phyloP scores from a whole-genome alignment of 2,797 vertebrate species.

The Phrynocephalus vlangalii region DNA sequence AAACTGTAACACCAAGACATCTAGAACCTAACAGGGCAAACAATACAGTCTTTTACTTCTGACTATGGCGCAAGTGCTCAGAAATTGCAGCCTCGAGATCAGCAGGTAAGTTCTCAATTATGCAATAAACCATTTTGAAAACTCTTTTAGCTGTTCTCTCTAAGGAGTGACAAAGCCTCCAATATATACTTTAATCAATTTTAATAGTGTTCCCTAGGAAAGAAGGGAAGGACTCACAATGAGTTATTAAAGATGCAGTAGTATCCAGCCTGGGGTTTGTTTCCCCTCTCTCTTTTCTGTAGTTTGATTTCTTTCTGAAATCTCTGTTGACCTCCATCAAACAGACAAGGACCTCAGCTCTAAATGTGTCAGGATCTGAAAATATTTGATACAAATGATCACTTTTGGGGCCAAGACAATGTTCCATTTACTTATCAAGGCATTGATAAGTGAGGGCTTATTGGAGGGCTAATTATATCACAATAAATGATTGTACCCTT shows the following conservation, averaged over 20 bases:
- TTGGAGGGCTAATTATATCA: background rate
- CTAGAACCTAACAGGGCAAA: background rate
- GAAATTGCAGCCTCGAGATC: background rate
- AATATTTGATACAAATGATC: background rate
- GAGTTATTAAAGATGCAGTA: background rate
- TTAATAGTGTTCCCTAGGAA: background rate
- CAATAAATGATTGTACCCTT: background rate
- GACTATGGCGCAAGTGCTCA: background rate
- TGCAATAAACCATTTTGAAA: slow-evolving; percentile 12
- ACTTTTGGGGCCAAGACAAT: background rate
- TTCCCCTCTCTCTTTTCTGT: background rate
- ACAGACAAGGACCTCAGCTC: background rate
- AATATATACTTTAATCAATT: slow-evolving; percentile 8
- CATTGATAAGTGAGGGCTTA: too few species aligned
- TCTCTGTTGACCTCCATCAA: background rate
- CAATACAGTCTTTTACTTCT: background rate
- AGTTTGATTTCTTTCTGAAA: slow-evolving; percentile 11
- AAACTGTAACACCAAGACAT: background rate
- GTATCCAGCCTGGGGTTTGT: background rate
- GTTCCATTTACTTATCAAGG: too few species aligned
- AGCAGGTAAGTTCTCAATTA: background rate
- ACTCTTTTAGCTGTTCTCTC: background rate
- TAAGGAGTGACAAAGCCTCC: background rate
- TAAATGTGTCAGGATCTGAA: background rate
- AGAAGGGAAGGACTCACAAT: background rate